These are phyloP conservation scores for Tragelaphus imberbis DNA, from an alignment of 2,113 vertebrate genomes.

Conservation along the genomic window DNA sequence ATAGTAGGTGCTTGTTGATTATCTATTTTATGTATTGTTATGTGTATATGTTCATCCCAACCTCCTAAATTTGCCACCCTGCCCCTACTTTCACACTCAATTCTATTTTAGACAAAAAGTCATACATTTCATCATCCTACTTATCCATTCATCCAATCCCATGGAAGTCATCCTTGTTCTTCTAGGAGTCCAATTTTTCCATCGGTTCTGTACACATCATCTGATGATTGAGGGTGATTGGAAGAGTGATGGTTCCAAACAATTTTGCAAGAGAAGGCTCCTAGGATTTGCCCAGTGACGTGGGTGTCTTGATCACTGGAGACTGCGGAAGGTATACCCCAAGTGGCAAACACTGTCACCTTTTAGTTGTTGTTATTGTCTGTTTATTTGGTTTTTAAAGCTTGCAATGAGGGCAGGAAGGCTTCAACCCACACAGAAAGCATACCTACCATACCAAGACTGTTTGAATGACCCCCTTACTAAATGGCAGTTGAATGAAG, in stretches of 20 bases:
- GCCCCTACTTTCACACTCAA: background rate
- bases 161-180: background rate
- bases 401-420: background rate
- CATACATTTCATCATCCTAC: background rate
- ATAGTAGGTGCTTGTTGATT: background rate
- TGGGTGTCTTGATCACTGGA: background rate
- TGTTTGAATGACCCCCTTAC: background rate
- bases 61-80: background rate
- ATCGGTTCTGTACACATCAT: fast-evolving
- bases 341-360: background rate
- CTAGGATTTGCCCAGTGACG: background rate
- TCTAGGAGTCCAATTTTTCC: background rate
- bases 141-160: background rate
- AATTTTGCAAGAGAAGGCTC: background rate
- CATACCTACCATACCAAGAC: background rate
- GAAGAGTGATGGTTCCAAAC: background rate
- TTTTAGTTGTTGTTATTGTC: background rate
- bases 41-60: background rate
- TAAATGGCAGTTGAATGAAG: background rate
- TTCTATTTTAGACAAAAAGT: background rate
- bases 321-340: background rate
- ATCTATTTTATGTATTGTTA: background rate
- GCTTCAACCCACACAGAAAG: background rate
- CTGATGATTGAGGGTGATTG: background rate
- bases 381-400: background rate